Evolutionary conservation across 1,140 invertebrate species (phyloP), one percentile per base, ranked within the genome.

Genomic region (Heliconius hermathena): DNA sequence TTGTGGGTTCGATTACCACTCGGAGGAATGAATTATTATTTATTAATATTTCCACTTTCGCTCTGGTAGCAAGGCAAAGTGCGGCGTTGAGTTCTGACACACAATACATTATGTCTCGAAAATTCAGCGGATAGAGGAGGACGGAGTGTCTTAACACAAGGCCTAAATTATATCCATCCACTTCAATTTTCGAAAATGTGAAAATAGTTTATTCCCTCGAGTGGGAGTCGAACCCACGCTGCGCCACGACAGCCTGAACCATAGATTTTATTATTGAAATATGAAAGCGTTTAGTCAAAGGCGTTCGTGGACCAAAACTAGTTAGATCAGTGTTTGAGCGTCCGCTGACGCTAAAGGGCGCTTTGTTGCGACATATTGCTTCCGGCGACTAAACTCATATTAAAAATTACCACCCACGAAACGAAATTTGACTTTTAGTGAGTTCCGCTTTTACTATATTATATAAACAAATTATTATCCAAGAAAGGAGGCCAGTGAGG

Each of bases 401-500:
- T 82, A 82, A 84, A 83, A 82, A 83, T 79, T 76, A 54, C 78
- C 76, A 74, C 71, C 73, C 81, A 74, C 73, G 36, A 73, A 49
- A 54, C 71, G 74, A 57, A 83, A 80, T 83, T 79, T 52, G 72
- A 81, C 60, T 84, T 84, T 82, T 84, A 84, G 82, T 83, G 78
- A 84, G 80, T 84, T 84, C 80, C 83, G 66, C 79, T 83, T 79
- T 57, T 22, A 22, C 54, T 77, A 79, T 80, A 83, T 83, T 79
- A 79, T 82, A 83, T 83, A 80, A 84, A 84, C 83, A 83, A 78
- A 76, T 84, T n/a, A n/a, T 78, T 83, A 78, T 46, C 3, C 4
- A 46, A 46, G 13, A 9, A 46, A 46, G 13, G 11, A 46, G 41
- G 33, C 33, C 41, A 46, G 13, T 36, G 33, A 36, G 33, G 33